phyloP scores from a whole-genome alignment of 1,140 invertebrate species.

The Hirudo medicinalis region DNA sequence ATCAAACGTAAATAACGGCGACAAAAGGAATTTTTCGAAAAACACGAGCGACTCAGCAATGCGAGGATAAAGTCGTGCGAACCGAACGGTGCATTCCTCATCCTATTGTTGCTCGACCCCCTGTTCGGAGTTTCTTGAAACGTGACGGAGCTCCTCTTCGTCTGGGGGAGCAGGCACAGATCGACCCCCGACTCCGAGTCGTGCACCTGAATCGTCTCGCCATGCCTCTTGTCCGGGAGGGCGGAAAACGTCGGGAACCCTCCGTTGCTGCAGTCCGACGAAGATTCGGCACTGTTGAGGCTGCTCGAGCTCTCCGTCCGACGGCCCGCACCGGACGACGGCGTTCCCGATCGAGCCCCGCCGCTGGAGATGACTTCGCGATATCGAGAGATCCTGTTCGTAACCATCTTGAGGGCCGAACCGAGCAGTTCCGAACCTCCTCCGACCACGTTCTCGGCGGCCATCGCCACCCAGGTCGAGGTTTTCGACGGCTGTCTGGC shows the following conservation, averaged over 20 bases:
- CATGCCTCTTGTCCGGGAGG: neutral
- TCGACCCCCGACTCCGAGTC: constrained; percentile 3
- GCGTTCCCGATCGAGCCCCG: neutral
- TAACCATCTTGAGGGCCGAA: neutral
- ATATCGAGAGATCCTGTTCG: neutral
- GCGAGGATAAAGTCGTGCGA: neutral
- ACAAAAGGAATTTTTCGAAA: no score
- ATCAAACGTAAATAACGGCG: neutral
- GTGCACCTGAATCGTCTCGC: neutral
- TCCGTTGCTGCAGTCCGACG: neutral
- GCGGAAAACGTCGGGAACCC: neutral
- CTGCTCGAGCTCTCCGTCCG: neutral
- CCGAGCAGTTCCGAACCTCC: neutral
- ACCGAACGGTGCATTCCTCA: neutral
- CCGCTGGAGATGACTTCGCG: neutral
- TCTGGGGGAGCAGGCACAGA: neutral
- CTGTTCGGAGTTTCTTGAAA: neutral
- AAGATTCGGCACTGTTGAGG: neutral
- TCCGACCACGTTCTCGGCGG: neutral
- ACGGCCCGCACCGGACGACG: neutral
- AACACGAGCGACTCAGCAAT: neutral
- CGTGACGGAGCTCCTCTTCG: constrained; percentile 2
- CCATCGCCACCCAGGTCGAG: no score
- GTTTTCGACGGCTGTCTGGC: constrained; percentile 20
- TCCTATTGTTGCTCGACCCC: neutral